A percentile compares a stretch with the other conserved stretches of the same genome.
These are phyloP conservation scores for Dipodomys spectabilis DNA, from an alignment of 2,113 vertebrate species.

Conservation along the genomic window DNA sequence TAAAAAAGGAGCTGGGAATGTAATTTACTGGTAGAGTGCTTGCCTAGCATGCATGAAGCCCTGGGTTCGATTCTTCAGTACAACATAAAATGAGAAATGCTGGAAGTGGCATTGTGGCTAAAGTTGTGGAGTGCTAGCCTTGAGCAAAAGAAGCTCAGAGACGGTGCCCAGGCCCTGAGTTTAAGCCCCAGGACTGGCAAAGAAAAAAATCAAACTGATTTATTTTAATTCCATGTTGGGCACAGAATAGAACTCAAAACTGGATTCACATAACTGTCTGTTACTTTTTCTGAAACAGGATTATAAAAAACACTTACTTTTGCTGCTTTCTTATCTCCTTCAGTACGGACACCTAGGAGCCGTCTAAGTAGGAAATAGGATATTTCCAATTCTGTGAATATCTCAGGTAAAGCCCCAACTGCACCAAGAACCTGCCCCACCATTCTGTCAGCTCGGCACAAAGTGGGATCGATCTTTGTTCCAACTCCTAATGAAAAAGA, in stretches of 20 bases:
- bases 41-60: no score
- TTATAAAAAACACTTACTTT: conserved; percentile 88
- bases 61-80: no score
- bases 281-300: conserved; percentile 4
- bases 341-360: conserved; percentile 96
- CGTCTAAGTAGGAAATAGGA: conserved; percentile 97
- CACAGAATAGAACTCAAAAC: conserved; percentile 31
- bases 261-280: not conserved
- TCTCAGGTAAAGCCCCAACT: conserved; percentile 97
- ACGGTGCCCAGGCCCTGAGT: no score
- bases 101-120: no score
- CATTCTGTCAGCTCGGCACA: conserved; percentile 98
- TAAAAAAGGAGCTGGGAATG: no score
- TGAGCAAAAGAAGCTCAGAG: no score
- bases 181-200: no score
- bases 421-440: conserved; percentile 98
- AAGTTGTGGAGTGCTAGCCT: no score
- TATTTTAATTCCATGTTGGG: not conserved
- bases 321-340: conserved; percentile 99
- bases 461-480: conserved; percentile 98
- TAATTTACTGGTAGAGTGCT: no score
- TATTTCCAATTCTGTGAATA: conserved; percentile 98
- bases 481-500: conserved; percentile 92
- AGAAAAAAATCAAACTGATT: not conserved
- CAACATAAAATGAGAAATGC: no score